Percentiles rank a stretch among this genome's conserved stretches.
These are phyloP conservation scores for Apistogramma diplotaenia DNA, from an alignment of 2,113 vertebrate species.

Conservation along the genomic window DNA sequence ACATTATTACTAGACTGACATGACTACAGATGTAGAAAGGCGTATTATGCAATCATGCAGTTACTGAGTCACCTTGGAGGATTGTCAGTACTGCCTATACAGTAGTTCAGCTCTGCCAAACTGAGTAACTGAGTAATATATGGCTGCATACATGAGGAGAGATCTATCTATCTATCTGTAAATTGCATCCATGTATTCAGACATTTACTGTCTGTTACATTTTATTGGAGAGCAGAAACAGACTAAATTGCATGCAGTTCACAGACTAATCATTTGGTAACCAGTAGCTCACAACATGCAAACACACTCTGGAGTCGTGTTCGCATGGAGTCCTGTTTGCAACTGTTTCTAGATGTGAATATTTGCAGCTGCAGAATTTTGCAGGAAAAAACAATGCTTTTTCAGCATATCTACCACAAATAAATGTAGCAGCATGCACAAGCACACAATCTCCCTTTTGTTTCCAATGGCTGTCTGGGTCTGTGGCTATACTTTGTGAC, in stretches of 20 bases:
- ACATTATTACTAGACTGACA: slow-evolving; percentile 22
- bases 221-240: background rate
- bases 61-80: slow-evolving; percentile 38
- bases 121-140: background rate
- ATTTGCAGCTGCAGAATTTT: slow-evolving; percentile 6
- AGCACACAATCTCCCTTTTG: background rate
- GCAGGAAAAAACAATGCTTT: slow-evolving; percentile 1
- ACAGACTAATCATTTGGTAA: background rate
- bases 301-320: background rate
- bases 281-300: background rate
- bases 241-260: background rate
- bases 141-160: background rate
- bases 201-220: background rate
- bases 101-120: background rate
- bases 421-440: slow-evolving; percentile 41
- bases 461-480: slow-evolving; percentile 11
- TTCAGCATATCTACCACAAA: slow-evolving; percentile 35
- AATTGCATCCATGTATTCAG: background rate
- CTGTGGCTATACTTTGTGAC: slow-evolving; percentile 8
- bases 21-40: slow-evolving; percentile 10
- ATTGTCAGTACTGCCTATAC: background rate
- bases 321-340: background rate
- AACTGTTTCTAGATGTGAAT: slow-evolving; percentile 12
- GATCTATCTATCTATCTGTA: background rate
- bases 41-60: slow-evolving; percentile 30